Conservation (phyloP, 1,140 invertebrate genomes). For the Drosophila triauraria region DNA sequence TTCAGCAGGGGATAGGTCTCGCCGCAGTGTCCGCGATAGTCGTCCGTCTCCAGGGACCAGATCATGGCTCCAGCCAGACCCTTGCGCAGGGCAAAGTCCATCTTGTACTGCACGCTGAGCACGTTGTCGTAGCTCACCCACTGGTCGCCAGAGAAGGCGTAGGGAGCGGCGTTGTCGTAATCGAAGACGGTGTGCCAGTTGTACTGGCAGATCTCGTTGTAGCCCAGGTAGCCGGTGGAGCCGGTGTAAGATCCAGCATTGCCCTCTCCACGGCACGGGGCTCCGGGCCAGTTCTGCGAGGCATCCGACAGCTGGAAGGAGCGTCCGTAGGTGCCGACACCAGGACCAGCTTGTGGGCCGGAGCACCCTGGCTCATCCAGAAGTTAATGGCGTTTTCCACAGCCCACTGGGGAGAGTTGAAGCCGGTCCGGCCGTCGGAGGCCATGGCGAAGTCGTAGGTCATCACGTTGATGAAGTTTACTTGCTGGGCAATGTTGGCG, state of each 20-base stretch:
- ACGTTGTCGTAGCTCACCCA: conserved; percentile 85
- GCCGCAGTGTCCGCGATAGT: conserved; percentile 89
- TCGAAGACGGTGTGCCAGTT: conserved; percentile 65
- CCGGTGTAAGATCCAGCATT: conserved; percentile 89
- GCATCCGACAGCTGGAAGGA: conserved; percentile 87
- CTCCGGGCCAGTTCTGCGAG: conserved; percentile 86
- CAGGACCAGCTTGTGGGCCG: conserved; percentile 87
- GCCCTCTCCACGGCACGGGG: conserved; percentile 87
- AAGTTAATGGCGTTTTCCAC: conserved; percentile 70
- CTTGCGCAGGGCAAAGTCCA: conserved; percentile 77
- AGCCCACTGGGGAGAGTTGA: conserved; percentile 87
- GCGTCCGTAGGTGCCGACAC: conserved; percentile 89
- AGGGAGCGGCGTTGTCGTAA: conserved; percentile 59
- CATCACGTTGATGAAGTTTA: conserved; percentile 89
- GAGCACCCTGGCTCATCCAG: conserved; percentile 84
- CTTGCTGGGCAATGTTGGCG: conserved; percentile 85
- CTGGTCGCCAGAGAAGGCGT: conserved; percentile 81
- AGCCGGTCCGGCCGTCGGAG: conserved; percentile 83
- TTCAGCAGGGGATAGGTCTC: conserved; percentile 85
- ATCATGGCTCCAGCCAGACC: conserved; percentile 91
- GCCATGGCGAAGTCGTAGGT: conserved; percentile 90
- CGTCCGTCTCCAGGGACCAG: conserved; percentile 92
- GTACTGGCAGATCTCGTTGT: conserved; percentile 89
- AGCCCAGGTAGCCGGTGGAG: conserved; percentile 90
- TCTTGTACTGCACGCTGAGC: conserved; percentile 81